Evolutionary conservation across 2,888 invertebrate species (phyloP).

Genomic region (Lymantria dispar): DNA sequence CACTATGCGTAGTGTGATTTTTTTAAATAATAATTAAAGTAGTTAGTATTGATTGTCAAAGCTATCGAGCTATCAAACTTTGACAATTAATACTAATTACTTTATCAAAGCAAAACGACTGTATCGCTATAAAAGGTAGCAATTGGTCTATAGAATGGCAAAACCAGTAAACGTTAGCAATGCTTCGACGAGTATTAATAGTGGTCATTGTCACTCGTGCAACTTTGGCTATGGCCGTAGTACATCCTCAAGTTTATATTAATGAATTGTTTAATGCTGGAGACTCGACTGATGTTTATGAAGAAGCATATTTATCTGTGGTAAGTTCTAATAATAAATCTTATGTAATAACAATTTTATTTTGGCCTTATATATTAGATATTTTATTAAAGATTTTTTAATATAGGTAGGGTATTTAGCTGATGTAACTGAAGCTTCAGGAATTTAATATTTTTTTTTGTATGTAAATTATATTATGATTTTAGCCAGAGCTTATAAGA

Average conservation of each 20-base stretch:
- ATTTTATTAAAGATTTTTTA: no score
- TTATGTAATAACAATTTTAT: no score
- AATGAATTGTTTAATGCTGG: background rate
- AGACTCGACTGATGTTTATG: background rate
- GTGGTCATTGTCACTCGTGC: conserved; percentile 22
- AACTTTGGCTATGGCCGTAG: background rate
- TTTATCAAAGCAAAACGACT: conserved; percentile 35
- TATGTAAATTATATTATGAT: background rate
- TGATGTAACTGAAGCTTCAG: no score
- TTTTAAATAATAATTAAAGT: conserved; percentile 5
- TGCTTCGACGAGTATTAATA: conserved; percentile 27
- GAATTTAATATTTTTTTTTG: no score
- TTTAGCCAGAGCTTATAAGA: conserved; percentile 47
- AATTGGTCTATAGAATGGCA: background rate
- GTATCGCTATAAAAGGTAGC: conserved; percentile 35
- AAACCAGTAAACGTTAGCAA: conserved; percentile 9
- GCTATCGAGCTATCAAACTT: no score
- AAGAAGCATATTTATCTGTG: background rate
- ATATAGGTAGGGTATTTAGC: no score
- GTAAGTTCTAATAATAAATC: no score
- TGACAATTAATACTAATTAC: conserved; percentile 19
- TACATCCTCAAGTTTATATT: background rate
- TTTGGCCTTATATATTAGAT: no score
- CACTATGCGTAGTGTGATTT: no score
- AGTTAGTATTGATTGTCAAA: no score